phyloP scores from a whole-genome alignment of 2,888 invertebrate species.

The Hofmannophila pseudospretella region DNA sequence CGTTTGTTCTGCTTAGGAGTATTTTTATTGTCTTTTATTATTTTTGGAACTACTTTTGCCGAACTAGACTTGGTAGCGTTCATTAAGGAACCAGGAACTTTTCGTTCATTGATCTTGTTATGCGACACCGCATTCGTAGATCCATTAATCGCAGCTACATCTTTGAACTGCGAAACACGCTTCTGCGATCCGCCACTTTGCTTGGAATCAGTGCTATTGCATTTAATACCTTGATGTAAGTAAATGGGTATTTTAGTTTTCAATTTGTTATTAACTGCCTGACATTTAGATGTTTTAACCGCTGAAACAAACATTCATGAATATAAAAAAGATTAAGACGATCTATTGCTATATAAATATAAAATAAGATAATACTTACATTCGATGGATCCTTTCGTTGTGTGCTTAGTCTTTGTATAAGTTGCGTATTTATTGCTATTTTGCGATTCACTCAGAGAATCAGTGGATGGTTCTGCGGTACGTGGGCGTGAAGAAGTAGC shows the following conservation, averaged over 20 bases:
- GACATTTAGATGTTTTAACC: conserved; percentile 25
- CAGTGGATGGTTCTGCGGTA: conserved; percentile 68
- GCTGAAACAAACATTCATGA: conserved; percentile 34
- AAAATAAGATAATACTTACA: conserved; percentile 35
- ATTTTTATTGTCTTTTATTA: conserved; percentile 32
- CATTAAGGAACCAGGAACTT: conserved; percentile 56
- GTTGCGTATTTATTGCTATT: conserved; percentile 58
- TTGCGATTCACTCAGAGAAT: conserved; percentile 63
- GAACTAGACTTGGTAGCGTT: conserved; percentile 79
- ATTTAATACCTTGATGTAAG: conserved; percentile 27
- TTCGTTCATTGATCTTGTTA: conserved; percentile 26
- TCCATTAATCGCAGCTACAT: neutral
- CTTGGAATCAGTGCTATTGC: conserved; percentile 1
- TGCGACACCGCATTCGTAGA: conserved; percentile 3
- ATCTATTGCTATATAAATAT: no score
- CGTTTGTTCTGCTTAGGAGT: conserved; percentile 6
- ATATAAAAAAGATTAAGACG: neutral
- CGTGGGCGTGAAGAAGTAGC: conserved; percentile 58
- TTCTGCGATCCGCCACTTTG: neutral
- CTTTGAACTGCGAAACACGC: neutral
- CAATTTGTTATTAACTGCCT: conserved; percentile 20
- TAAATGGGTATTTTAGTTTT: conserved; percentile 57
- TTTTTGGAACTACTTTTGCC: conserved; percentile 70
- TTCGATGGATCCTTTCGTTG: conserved; percentile 38
- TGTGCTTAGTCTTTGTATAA: conserved; percentile 51